Conservation (phyloP, 2,888 invertebrate species). For the Cheilosia scutellata region DNA sequence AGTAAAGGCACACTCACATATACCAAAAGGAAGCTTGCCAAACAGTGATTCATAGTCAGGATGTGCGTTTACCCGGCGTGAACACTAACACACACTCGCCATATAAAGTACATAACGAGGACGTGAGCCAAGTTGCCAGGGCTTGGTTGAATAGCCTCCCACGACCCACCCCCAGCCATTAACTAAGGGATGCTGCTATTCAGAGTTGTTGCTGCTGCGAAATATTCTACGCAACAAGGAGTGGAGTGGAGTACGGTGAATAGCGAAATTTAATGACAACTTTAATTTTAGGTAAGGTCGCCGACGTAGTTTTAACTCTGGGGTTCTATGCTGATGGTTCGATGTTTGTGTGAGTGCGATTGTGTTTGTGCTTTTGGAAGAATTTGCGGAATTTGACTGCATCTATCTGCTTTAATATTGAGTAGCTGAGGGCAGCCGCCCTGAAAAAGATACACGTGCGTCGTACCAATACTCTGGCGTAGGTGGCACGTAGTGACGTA, state of each 20-base stretch:
- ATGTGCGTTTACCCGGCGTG: constrained; percentile 42
- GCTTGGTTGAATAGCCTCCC: constrained; percentile 8
- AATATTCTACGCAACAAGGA: constrained; percentile 41
- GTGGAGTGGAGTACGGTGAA: neutral
- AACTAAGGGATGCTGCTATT: constrained; percentile 29
- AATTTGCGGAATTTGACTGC: constrained; percentile 13
- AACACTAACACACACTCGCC: constrained; percentile 15
- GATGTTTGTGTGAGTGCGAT: neutral
- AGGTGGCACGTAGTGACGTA: neutral
- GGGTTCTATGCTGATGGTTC: neutral
- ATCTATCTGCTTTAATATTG: constrained; percentile 64
- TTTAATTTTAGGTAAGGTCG: constrained; percentile 67
- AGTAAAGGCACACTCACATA: neutral
- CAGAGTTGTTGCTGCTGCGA: constrained; percentile 18
- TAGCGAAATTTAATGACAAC: constrained; percentile 51
- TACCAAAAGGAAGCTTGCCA: constrained; percentile 17
- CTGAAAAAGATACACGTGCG: constrained; percentile 55
- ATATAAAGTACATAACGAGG: constrained; percentile 34
- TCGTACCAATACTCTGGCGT: constrained; percentile 8
- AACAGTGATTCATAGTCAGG: constrained; percentile 51
- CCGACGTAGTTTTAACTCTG: constrained; percentile 36
- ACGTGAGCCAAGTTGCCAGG: constrained; percentile 19
- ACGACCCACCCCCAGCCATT: neutral
- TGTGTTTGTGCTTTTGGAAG: constrained; percentile 13
- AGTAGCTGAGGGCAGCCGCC: constrained; percentile 48